These are phyloP conservation scores for Argynnis bischoffii DNA, from an alignment of 2,888 invertebrate species.

Conservation along the genomic window DNA sequence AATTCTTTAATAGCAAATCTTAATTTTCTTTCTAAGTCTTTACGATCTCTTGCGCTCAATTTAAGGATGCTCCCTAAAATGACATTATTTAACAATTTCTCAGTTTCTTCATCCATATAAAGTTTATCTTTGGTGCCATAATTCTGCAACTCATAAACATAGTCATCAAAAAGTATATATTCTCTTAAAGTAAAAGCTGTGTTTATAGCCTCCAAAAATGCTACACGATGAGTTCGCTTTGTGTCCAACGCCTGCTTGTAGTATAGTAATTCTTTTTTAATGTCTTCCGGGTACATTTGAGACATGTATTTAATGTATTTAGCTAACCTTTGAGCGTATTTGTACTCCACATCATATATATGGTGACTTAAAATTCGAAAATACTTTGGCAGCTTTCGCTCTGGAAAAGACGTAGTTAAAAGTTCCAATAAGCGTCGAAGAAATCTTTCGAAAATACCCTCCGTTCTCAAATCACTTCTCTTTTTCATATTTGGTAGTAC, in stretches of 20 bases:
- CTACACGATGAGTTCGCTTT: conserved; percentile 38
- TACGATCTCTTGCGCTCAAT: conserved; percentile 42
- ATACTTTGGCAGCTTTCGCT: conserved; percentile 49
- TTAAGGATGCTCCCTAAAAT: conserved; percentile 43
- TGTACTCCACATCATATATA: conserved; percentile 45
- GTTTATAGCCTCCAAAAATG: conserved; percentile 58
- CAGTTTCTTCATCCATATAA: conserved; percentile 44
- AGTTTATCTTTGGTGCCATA: conserved; percentile 43
- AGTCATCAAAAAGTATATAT: conserved; percentile 53
- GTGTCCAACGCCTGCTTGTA: conserved; percentile 46
- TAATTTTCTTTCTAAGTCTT: conserved; percentile 45
- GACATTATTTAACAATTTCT: conserved; percentile 44
- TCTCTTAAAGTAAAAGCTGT: conserved; percentile 52
- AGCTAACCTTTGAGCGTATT: conserved; percentile 46
- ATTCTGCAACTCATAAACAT: conserved; percentile 48
- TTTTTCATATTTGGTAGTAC: conserved; percentile 27
- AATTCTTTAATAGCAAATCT: conserved; percentile 53
- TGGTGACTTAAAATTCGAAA: conserved; percentile 47
- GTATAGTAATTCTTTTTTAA: conserved; percentile 45
- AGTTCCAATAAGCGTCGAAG: conserved; percentile 51
- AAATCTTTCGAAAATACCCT: conserved; percentile 58
- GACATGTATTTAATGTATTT: conserved; percentile 48
- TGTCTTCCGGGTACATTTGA: conserved; percentile 46
- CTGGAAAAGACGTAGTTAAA: conserved; percentile 48
- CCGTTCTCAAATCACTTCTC: conserved; percentile 26